Percentiles rank a stretch among this genome's conserved stretches.
Conservation (phyloP, 2,113 vertebrate species). For the Sinosuthora webbiana region DNA sequence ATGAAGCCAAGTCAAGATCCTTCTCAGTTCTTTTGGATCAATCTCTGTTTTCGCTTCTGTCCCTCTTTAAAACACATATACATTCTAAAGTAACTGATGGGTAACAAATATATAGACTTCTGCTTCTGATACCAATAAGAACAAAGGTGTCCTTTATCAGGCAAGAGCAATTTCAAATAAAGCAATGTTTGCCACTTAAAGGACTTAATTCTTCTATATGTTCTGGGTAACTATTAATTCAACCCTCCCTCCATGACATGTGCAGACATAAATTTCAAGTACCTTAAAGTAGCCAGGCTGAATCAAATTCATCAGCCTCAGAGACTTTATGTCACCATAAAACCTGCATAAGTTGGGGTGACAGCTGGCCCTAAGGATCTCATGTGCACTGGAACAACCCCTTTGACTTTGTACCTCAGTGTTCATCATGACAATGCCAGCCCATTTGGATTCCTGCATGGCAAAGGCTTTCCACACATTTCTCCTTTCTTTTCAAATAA, state of each 20-base stretch:
- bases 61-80: not conserved
- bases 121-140: not conserved
- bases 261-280: not conserved
- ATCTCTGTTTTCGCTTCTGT: not conserved
- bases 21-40: not conserved
- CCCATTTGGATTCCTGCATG: not conserved
- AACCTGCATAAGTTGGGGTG: not conserved
- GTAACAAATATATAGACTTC: constrained; percentile 19
- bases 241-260: not conserved
- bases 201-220: accelerated
- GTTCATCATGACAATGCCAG: not conserved
- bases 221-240: not conserved
- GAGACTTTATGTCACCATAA: not conserved
- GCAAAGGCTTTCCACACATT: not conserved
- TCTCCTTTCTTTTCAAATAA: not conserved
- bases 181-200: not conserved
- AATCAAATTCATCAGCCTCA: not conserved
- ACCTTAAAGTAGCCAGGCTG: not conserved
- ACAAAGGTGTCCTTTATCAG: not conserved
- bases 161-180: not conserved
- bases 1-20: constrained; percentile 48
- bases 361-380: not conserved
- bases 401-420: not conserved
- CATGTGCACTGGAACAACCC: not conserved
- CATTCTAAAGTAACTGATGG: not conserved